Conservation (phyloP, 1,140 invertebrate species). For the Pseudobourletiella spinata region DNA sequence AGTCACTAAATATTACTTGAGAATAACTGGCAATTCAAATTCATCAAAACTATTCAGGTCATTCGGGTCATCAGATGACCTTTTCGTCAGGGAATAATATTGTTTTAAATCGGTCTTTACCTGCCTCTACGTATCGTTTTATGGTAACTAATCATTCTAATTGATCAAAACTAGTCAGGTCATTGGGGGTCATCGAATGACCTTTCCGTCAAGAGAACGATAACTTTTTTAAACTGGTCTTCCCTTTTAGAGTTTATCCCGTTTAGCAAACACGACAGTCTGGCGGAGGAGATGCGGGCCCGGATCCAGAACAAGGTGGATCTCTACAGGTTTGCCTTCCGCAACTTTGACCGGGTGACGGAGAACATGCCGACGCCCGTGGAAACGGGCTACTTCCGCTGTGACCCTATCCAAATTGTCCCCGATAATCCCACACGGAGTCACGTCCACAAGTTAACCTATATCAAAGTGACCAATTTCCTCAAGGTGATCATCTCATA, state of each 20-base stretch:
- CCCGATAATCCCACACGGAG: not conserved
- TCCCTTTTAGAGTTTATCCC: not conserved
- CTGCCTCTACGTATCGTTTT: too few relatives aligned
- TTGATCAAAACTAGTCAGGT: not conserved
- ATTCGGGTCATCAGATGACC: too few relatives aligned
- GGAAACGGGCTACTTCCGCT: conserved; percentile 6
- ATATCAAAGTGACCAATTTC: conserved; percentile 16
- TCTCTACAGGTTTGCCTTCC: not conserved
- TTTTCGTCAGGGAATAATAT: too few relatives aligned
- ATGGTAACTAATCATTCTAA: too few relatives aligned
- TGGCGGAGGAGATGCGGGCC: not conserved
- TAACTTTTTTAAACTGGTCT: too few relatives aligned
- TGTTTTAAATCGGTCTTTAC: too few relatives aligned
- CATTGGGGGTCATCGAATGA: too few relatives aligned
- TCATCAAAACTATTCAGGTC: too few relatives aligned
- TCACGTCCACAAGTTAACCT: conserved; percentile 5
- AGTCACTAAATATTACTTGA: too few relatives aligned
- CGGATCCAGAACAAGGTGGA: not conserved
- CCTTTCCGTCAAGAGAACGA: too few relatives aligned
- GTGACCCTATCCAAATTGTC: conserved; percentile 2
- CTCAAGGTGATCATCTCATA: conserved; percentile 5
- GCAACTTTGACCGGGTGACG: not conserved
- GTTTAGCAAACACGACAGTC: not conserved
- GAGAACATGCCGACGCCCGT: not conserved
- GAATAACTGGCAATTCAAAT: too few relatives aligned